These are phyloP conservation scores for Oreochromis aureus DNA, from an alignment of 2,113 vertebrate genomes.

Conservation along the genomic window DNA sequence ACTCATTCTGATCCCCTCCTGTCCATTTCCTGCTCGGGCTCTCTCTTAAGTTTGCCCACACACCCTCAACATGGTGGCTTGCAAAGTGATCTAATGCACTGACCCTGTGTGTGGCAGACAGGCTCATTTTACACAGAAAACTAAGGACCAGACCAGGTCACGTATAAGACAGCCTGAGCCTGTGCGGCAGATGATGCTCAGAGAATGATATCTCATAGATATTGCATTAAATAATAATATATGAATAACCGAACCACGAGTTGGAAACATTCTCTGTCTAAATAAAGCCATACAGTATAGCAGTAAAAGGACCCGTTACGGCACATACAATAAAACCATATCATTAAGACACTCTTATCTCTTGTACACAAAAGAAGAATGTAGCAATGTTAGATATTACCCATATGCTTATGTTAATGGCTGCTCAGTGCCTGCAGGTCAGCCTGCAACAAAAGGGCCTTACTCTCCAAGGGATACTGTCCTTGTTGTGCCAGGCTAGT, in stretches of 20 bases:
- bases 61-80: conserved; percentile 13
- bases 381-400: conserved; percentile 56
- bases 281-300: background rate
- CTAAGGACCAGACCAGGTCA: conserved; percentile 23
- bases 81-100: conserved; percentile 38
- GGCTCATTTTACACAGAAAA: conserved; percentile 38
- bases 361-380: conserved; percentile 44
- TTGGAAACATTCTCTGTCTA: conserved; percentile 5
- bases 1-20: conserved; percentile 67
- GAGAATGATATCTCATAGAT: background rate
- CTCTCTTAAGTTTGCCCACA: conserved; percentile 53
- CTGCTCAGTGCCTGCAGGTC: conserved; percentile 63
- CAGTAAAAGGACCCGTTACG: background rate
- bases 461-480: conserved; percentile 66
- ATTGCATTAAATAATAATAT: conserved; percentile 40
- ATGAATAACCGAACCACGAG: background rate
- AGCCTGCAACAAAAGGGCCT: conserved; percentile 63
- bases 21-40: conserved; percentile 65
- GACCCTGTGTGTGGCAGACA: conserved; percentile 37
- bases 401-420: conserved; percentile 65
- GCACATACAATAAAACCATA: conserved; percentile 14
- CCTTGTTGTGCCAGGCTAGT: conserved; percentile 60
- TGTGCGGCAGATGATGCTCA: background rate
- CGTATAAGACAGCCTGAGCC: background rate
- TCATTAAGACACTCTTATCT: conserved; percentile 49